Evolutionary conservation across 30 jellyfish, hydroid and myxozoan genomes (phyloP).

Genomic region (Turritopsis rubra): DNA sequence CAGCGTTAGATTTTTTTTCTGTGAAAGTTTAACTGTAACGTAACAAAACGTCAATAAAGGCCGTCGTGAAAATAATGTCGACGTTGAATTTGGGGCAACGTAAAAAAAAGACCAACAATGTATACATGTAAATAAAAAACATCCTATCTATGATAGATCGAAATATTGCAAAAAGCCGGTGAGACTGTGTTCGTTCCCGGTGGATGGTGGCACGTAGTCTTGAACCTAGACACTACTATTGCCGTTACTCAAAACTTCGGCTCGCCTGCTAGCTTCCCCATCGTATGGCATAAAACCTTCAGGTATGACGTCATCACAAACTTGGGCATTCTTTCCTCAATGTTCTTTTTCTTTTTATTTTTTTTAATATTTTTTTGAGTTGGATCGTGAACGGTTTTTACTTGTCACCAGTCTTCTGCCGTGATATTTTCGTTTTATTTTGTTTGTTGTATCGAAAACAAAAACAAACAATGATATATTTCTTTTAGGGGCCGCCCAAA

Average conservation of each 20-base stretch:
- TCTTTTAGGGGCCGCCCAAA: conserved; percentile 87
- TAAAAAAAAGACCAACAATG: too few species aligned
- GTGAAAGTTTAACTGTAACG: too few species aligned
- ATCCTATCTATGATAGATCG: conserved; percentile 55
- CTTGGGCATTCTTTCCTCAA: neutral
- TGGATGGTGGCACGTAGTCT: conserved; percentile 99
- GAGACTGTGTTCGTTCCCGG: conserved; percentile 97
- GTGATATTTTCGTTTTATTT: too few species aligned
- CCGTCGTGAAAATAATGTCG: too few species aligned
- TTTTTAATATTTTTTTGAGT: neutral
- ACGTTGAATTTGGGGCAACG: too few species aligned
- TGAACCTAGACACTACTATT: conserved; percentile 77
- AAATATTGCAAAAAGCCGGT: conserved; percentile 87
- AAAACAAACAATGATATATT: too few species aligned
- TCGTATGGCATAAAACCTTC: conserved; percentile 96
- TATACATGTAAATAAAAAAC: too few species aligned
- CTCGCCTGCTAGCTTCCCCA: conserved; percentile 76
- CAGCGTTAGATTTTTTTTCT: too few species aligned
- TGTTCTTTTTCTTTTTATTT: neutral
- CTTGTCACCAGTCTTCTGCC: too few species aligned
- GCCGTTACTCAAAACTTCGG: conserved; percentile 96
- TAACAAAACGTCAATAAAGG: too few species aligned
- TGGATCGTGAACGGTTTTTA: neutral
- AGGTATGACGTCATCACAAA: conserved; percentile 33
- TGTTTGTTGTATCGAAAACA: too few species aligned